Base-by-base conservation (phyloP, 2,113 vertebrate species). In the Poeciliopsis prolifica region DNA sequence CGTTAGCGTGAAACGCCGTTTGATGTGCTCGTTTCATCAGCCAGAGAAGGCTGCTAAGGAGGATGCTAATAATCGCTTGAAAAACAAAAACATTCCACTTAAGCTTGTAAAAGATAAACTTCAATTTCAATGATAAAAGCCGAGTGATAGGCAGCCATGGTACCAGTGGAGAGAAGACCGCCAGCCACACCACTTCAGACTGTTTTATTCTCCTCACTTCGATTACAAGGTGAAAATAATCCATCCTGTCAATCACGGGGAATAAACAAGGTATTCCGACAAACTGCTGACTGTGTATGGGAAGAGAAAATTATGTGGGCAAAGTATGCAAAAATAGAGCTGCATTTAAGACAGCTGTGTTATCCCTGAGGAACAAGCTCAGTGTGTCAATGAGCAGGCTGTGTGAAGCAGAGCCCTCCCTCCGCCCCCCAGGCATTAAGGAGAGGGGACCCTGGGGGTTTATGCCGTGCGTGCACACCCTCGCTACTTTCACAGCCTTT, bases 71-170 rank as follows among this genome's bases (percentile, higher is more conserved):
- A 90, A 88, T 92, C 90, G 81, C 91, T 91, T 92, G 80, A 93
- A 89, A 87, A 91, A 90, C 85, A 91, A 92, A 80, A 89, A 88
- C 89, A 88, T 86, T 86, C 85, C 74, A 89, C 84, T 91, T 83
- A 81, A 75, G 83, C 87, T 87, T 92, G 90, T 91, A 89, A 83
- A 91, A 92, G 88, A 89, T 91, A 93, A 93, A 91, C 90, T 92
- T 82, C 83, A 88, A 94, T 94, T 92, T 92, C 83, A 92, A 94
- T 94, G 87, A 94, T 88, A 93, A 92, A 92, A 91, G 89, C 69
- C 68, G 79, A 87, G 70, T 87, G 90, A 89, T 81, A 84, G 87
- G 74, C 88, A 89, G 82, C 74, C 79, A 80, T 76, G 71, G 77
- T 82, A 81, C 84, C 79, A 78, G 82, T 84, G 33, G 74, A 87